These are phyloP conservation scores for Trichechus manatus DNA, from an alignment of 2,113 vertebrate genomes.

Conservation along the genomic window DNA sequence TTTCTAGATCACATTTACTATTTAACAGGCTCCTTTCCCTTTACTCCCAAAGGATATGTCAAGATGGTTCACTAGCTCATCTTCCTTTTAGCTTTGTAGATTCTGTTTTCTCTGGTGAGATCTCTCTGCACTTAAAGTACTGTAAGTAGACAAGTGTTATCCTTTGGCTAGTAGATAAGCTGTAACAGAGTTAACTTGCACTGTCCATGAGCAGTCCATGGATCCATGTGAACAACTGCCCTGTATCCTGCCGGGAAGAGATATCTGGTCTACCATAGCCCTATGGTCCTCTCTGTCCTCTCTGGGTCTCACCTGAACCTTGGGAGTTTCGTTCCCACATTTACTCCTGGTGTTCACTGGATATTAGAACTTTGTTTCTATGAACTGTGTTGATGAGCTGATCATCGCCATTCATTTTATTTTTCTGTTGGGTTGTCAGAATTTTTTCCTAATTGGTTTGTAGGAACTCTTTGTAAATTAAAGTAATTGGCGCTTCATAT, in stretches of 20 bases:
- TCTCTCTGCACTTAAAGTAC: background rate
- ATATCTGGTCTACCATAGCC: background rate
- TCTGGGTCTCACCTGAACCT: background rate
- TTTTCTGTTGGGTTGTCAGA: background rate
- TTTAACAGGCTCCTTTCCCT: background rate
- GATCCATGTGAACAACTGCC: background rate
- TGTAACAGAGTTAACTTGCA: background rate
- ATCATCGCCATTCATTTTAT: conserved; percentile 19
- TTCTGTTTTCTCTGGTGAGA: background rate
- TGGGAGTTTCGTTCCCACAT: background rate
- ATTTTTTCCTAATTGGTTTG: background rate
- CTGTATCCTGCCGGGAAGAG: no score
- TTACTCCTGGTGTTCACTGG: background rate
- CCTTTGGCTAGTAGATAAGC: background rate
- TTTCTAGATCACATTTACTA: background rate
- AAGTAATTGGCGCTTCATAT: background rate
- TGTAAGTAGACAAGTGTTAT: background rate
- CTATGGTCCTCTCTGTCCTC: no score
- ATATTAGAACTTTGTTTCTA: background rate
- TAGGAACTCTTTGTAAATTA: conserved; percentile 3
- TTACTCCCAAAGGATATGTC: background rate
- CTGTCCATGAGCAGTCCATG: fast-evolving
- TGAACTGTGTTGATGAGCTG: background rate
- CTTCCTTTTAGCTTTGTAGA: background rate
- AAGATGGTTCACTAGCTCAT: background rate